Conservation (phyloP, 1,140 invertebrate genomes). For the Oedothorax gibbosus region DNA sequence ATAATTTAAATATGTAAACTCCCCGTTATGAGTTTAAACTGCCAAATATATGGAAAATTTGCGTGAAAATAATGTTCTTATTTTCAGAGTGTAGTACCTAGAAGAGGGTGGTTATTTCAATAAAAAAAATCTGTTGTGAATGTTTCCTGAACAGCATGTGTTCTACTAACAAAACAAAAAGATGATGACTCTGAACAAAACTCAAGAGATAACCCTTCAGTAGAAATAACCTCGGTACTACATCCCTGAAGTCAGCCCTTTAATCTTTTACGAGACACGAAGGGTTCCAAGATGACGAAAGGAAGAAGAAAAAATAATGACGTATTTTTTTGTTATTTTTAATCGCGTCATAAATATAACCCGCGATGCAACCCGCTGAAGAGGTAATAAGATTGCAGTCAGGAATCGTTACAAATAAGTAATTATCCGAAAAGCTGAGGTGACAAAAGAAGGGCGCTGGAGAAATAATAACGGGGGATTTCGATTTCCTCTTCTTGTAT, state of each 20-base stretch:
- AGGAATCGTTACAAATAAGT: constrained; percentile 46
- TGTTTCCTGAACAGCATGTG: too few relatives aligned
- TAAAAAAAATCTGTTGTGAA: too few relatives aligned
- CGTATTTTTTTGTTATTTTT: not conserved
- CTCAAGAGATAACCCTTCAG: too few relatives aligned
- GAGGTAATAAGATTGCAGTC: constrained; percentile 43
- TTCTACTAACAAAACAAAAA: too few relatives aligned
- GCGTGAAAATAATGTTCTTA: too few relatives aligned
- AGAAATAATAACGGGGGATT: constrained; percentile 38
- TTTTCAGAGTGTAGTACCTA: too few relatives aligned
- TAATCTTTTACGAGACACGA: constrained; percentile 17
- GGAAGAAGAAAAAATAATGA: constrained; percentile 15
- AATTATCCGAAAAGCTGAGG: constrained; percentile 44
- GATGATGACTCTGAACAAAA: too few relatives aligned
- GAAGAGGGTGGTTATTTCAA: too few relatives aligned
- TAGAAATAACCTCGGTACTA: too few relatives aligned
- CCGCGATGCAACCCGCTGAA: constrained; percentile 12
- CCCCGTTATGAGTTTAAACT: too few relatives aligned
- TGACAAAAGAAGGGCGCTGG: constrained; percentile 18
- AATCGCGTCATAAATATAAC: constrained; percentile 52
- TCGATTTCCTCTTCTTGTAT: constrained; percentile 24
- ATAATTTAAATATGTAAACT: too few relatives aligned
- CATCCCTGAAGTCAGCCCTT: not conserved
- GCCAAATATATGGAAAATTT: too few relatives aligned
- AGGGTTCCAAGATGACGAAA: not conserved